A percentile compares a stretch with the other conserved stretches of the same genome.
phyloP scores from a whole-genome alignment of 2,113 vertebrate species.

The Sclerurus mexicanus region DNA sequence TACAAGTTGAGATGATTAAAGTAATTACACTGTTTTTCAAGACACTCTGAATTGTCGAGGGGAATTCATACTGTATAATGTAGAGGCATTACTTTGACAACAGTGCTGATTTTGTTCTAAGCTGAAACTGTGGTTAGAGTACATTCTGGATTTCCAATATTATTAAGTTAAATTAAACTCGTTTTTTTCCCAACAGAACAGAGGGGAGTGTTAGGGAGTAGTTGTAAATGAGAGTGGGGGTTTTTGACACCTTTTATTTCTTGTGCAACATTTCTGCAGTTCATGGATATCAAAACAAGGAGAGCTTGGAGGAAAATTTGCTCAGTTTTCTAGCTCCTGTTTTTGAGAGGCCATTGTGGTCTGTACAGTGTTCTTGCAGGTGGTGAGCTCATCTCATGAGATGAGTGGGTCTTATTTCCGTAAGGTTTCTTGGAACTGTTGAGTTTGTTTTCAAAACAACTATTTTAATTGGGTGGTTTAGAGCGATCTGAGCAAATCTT shows the following conservation, averaged over 20 bases:
- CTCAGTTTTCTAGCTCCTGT: not conserved
- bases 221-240: not conserved
- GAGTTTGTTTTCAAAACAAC: not conserved
- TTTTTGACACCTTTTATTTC: not conserved
- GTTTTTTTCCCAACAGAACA: rapidly evolving
- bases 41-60: not conserved
- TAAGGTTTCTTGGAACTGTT: not conserved
- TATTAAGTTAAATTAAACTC: not conserved
- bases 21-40: not conserved
- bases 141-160: not conserved
- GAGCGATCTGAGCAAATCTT: not conserved
- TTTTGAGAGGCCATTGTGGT: not conserved
- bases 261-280: not conserved
- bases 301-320: not conserved
- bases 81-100: not conserved
- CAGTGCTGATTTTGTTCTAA: not conserved
- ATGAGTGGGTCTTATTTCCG: not conserved
- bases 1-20: not conserved
- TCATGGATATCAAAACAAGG: not conserved
- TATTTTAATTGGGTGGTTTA: not conserved
- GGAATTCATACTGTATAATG: not conserved
- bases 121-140: not conserved
- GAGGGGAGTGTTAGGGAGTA: not conserved
- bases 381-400: rapidly evolving
- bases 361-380: not conserved